Base-by-base conservation (phyloP, 2,888 invertebrate genomes). In the Chromoteleia sp. region DNA sequence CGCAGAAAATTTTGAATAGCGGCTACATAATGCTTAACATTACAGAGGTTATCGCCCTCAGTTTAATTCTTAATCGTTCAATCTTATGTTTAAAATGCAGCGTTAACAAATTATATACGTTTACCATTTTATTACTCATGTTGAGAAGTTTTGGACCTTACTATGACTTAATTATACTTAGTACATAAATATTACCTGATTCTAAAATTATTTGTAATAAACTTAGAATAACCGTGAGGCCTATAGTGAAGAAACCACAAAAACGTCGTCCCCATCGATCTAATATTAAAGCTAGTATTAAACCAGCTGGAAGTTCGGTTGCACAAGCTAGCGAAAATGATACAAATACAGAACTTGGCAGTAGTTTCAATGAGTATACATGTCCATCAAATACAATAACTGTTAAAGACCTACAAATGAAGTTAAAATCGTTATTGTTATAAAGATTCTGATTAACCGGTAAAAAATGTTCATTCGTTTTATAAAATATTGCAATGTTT, bases 301-400 rank as follows among this genome's bases (percentile, higher is more conserved):
- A 94, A 84, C 97, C 97, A 10, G 97, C 97, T 0, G 97, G 97
- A 61, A 97, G 92, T 89, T 97, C 97, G 0, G 97, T 97, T 3
- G 96, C 95, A 1, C 95, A 95, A 0, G 97, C 96, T 6, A 97
- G 93, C 0, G 97, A 96, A 89, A 97, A 97, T 0, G 97, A 97
- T 52, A 97, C 89, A 90, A 97, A 97, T 2, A 97, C 94, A 85
- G 97, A 95, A 87, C 96, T 92, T 0, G 96, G 96, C 29, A 97
- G 91, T 0, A 97, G 95, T 0, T 97, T 96, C 0, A 97, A 95
- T 86, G 97, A 97, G 87, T 97, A 94, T 5, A 97, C 97, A 89
- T 97, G 97, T 0, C 97, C 97, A 88, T 97, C 97, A 89, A 97
- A 97, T 0, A 96, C 96, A 86, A 97, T 90, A 0, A 97, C 96